A percentile compares a stretch with the other conserved stretches of the same genome.
Evolutionary conservation across 2,888 invertebrate species (phyloP).

Genomic region (Calameuta filiformis): DNA sequence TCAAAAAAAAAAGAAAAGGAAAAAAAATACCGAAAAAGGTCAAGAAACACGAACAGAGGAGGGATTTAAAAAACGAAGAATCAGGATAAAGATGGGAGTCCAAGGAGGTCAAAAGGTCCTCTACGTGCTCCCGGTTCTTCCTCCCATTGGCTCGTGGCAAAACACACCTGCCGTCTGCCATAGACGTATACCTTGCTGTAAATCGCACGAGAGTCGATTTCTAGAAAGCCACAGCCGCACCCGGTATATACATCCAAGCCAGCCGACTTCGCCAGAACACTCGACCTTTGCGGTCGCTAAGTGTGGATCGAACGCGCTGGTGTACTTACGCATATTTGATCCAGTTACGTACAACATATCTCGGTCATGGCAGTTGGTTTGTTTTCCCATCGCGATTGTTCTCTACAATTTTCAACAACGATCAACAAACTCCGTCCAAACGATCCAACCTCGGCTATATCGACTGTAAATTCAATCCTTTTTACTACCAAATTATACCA

Average conservation of each 20-base stretch:
- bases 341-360: background rate
- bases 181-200: background rate
- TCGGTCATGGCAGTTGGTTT: background rate
- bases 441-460: background rate
- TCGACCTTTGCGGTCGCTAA: background rate
- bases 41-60: constrained; percentile 11
- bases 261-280: background rate
- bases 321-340: background rate
- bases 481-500: background rate
- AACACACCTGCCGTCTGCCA: constrained; percentile 47
- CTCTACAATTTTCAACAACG: background rate
- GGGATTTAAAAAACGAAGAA: constrained; percentile 19
- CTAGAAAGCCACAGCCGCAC: background rate
- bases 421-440: background rate
- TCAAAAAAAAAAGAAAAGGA: background rate
- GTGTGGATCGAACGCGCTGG: background rate
- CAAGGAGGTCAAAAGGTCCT: constrained; percentile 55
- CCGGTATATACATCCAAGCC: background rate
- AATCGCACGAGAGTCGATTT: background rate
- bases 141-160: constrained; percentile 28
- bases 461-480: background rate
- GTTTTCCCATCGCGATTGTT: background rate
- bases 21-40: background rate
- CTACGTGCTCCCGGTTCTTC: constrained; percentile 57
- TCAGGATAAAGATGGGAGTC: constrained; percentile 53